These are phyloP conservation scores for Megaptera novaeangliae DNA, from an alignment of 2,113 vertebrate genomes.

Conservation along the genomic window DNA sequence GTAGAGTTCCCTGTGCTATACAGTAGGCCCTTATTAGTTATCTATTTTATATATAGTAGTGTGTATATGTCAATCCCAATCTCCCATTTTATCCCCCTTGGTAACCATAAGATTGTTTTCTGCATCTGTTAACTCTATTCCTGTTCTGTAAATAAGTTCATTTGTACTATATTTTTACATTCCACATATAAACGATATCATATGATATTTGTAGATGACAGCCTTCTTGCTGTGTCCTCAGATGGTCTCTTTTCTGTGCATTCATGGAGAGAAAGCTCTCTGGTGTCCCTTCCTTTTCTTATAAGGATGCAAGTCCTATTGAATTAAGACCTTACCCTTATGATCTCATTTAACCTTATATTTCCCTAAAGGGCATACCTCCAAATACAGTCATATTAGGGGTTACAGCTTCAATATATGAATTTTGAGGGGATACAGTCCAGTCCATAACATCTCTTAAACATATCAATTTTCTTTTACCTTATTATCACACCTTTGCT, in stretches of 20 bases:
- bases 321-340: not conserved
- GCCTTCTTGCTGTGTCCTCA: not conserved
- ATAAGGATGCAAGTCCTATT: not conserved
- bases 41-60: not conserved
- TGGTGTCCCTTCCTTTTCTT: not conserved
- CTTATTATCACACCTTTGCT: not conserved
- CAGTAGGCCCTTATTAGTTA: not conserved
- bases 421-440: not conserved
- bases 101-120: not conserved
- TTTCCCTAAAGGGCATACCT: not conserved
- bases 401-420: not conserved
- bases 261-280: not conserved
- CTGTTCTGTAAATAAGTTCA: not conserved
- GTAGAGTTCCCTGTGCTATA: not conserved
- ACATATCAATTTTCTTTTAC: not conserved
- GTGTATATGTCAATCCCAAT: not conserved
- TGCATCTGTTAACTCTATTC: not conserved
- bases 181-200: not conserved
- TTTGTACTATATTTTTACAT: not conserved
- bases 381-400: not conserved
- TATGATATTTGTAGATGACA: not conserved
- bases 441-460: not conserved
- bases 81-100: not conserved
- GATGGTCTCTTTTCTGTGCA: not conserved
- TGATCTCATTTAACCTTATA: not conserved